Base-by-base conservation (phyloP, 2,113 vertebrate genomes). In the Pygoscelis adeliae region DNA sequence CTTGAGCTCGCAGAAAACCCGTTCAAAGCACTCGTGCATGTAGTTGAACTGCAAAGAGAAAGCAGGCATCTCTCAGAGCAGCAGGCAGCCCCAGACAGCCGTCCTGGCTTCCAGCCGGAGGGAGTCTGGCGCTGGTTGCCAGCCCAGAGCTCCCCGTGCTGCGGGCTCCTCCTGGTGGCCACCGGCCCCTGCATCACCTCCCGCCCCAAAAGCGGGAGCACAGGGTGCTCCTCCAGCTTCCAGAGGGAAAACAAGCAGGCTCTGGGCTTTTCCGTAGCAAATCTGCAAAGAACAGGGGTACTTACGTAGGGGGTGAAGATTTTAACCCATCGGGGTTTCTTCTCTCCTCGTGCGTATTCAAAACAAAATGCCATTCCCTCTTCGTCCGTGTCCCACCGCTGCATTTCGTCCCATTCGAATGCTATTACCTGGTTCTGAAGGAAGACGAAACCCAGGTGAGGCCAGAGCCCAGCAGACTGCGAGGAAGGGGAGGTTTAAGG, bases 351-450 rank as follows among this genome's bases (percentile, higher is more conserved):
- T 8, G 99, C 98, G 9, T 99, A 99, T 52, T 99, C 99, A 4
- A 99, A 99, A 77, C 99, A 99, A 96, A 99, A 99, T 2, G 99
- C 99, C 99, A 99, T 99, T 2, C 99, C 99, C 97, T 99, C 99
- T 91, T 99, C 99, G 5, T 99, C 99, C 0, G 99, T 99, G 98
- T 99, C 99, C 99, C 99, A 99, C 59, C 99, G 98, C 98, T 99
- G 99, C 99, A 99, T 99, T 97, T 99, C 99, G 0, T 97, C 99
- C 99, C 99, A 99, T 67, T 99, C 99, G 17, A 99, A 99, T 0
- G 99, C 98, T 16, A 99, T 99, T 46, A 99, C 99, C 98, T 99
- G 99, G 98, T 99, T 99, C 99, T 99, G 95, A 6, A 50, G 46
- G 69, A 65, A 46, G 11, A 59, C 0, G 6, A 42, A 20, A 9